Conservation (phyloP, 2,888 invertebrate species). For the Sminthurinus aureus region DNA sequence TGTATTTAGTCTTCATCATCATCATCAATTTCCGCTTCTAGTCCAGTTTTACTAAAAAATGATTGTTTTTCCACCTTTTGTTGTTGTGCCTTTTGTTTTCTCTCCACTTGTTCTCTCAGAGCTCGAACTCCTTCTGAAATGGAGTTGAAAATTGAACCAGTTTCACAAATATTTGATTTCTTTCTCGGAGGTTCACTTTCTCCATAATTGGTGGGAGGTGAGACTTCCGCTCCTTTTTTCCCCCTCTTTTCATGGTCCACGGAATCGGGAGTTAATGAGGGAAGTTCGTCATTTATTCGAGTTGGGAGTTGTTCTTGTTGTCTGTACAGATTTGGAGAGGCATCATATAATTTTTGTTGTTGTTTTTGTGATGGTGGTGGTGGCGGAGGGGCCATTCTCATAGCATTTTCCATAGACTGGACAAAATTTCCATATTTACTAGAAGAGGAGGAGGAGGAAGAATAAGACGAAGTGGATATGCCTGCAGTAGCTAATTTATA, state of each 20-base stretch:
- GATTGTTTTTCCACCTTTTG: background rate
- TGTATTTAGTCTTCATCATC: too few relatives aligned
- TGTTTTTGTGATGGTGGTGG: background rate
- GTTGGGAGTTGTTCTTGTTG: background rate
- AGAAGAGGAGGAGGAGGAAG: background rate
- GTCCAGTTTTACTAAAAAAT: background rate
- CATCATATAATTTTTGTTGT: background rate
- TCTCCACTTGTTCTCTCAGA: slow-evolving; percentile 14
- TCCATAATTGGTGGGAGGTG: slow-evolving; percentile 21
- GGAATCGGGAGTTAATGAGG: background rate
- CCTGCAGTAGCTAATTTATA: background rate
- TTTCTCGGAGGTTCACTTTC: background rate
- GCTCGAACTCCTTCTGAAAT: slow-evolving; percentile 6
- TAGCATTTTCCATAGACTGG: background rate
- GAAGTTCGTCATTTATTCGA: background rate
- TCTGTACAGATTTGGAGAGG: background rate
- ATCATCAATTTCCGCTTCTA: background rate
- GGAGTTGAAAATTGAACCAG: background rate
- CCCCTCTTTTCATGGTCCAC: background rate
- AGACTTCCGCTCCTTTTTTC: slow-evolving; percentile 2
- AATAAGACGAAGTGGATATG: background rate
- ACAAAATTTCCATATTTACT: slow-evolving; percentile 16
- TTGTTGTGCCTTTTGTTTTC: background rate
- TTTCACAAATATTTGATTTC: background rate
- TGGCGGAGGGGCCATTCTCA: background rate